Evolutionary conservation across 2,113 vertebrate species (phyloP).

Genomic region (Dermatemys mawii): DNA sequence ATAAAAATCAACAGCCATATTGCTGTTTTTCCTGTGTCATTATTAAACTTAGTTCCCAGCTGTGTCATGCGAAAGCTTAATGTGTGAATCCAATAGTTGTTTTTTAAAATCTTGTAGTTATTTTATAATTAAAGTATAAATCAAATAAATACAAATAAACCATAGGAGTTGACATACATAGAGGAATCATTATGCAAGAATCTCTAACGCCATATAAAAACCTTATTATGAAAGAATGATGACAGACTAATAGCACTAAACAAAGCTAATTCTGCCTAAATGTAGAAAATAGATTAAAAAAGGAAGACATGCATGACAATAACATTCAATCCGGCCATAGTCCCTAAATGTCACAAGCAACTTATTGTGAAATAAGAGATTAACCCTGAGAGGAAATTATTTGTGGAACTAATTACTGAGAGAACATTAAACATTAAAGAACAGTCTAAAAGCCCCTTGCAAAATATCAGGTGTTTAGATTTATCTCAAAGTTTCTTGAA

Average conservation of each 20-base stretch:
- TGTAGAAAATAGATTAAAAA: constrained; percentile 38
- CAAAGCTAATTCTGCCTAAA: not conserved
- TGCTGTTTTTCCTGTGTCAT: not conserved
- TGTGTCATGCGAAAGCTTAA: not conserved
- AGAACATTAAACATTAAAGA: constrained; percentile 49
- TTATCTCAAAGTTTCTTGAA: constrained; percentile 58
- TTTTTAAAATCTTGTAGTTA: constrained; percentile 20
- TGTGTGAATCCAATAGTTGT: constrained; percentile 14
- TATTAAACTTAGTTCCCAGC: not conserved
- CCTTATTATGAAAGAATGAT: constrained; percentile 29
- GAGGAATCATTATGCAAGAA: not conserved
- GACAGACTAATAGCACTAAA: constrained; percentile 42
- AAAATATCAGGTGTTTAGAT: constrained; percentile 61
- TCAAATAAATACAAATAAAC: constrained; percentile 29
- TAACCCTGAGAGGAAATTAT: constrained; percentile 58
- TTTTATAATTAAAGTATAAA: constrained; percentile 21
- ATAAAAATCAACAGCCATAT: not conserved
- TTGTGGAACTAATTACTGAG: constrained; percentile 58
- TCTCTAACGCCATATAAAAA: constrained; percentile 21
- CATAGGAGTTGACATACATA: not conserved
- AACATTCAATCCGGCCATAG: constrained; percentile 39
- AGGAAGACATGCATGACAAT: not conserved
- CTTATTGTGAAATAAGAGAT: constrained; percentile 56
- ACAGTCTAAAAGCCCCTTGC: constrained; percentile 53
- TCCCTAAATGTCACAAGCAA: constrained; percentile 52